Evolutionary conservation across 2,113 vertebrate species (phyloP).

Genomic region (Catharus fuscescens): DNA sequence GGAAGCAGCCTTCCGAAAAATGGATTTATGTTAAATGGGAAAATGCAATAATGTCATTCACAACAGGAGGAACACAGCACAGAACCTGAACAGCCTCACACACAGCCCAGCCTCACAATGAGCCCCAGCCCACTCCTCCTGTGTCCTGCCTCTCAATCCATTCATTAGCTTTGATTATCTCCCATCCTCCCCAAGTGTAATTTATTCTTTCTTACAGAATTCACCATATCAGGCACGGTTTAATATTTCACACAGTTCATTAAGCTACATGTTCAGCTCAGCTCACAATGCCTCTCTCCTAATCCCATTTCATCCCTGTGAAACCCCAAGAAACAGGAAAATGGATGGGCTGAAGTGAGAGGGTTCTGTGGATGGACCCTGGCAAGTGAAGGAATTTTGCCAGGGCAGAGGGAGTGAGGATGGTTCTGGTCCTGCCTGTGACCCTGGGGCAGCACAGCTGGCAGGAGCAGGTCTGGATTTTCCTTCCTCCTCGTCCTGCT

Average conservation of each 20-base stretch:
- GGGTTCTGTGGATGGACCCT: neutral
- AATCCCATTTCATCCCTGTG: neutral
- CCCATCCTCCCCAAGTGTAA: conserved; percentile 23
- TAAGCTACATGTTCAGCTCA: conserved; percentile 37
- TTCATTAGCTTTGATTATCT: conserved; percentile 59
- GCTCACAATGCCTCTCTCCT: conserved; percentile 40
- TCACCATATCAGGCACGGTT: conserved; percentile 20
- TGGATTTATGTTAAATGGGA: conserved; percentile 66
- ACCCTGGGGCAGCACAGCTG: neutral
- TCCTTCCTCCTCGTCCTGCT: accelerated
- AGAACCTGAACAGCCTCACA: neutral
- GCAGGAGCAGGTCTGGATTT: neutral
- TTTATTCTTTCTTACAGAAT: conserved; percentile 50
- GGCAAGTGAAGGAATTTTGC: neutral
- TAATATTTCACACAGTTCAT: conserved; percentile 70
- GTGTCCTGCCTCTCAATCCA: conserved; percentile 39
- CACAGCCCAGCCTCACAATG: neutral
- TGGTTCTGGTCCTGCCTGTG: accelerated
- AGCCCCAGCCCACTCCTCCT: conserved; percentile 16
- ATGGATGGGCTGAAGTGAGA: neutral
- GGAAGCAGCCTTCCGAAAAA: conserved; percentile 60
- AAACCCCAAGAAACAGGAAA: neutral
- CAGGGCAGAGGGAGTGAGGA: neutral
- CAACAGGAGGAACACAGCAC: neutral
- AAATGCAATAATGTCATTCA: conserved; percentile 65